phyloP scores from a whole-genome alignment of 2,797 vertebrate genomes.

The Glyptemys insculpta region DNA sequence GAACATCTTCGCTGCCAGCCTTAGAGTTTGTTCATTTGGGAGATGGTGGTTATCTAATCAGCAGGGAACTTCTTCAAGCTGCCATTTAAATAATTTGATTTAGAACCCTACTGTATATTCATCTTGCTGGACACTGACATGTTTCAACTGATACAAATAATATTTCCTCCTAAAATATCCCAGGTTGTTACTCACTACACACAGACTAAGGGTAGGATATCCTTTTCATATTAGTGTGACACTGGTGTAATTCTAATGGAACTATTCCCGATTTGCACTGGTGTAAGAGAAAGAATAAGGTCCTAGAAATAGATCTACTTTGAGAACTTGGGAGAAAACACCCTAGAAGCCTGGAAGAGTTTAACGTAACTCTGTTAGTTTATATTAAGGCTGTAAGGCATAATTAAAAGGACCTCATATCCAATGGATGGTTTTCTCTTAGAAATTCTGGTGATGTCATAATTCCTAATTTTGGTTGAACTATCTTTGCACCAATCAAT shows the following conservation, averaged over 20 bases:
- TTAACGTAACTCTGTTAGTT: not conserved
- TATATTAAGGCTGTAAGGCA: not conserved
- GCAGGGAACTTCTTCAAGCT: not conserved
- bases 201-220: not conserved
- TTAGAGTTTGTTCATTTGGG: not conserved
- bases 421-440: not conserved
- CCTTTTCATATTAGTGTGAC: not conserved
- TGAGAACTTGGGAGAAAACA: not conserved
- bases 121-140: not conserved
- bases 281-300: not conserved
- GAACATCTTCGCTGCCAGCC: not conserved
- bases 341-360: not conserved
- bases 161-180: not conserved
- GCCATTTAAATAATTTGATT: not conserved
- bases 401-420: not conserved
- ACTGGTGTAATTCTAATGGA: not conserved
- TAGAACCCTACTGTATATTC: not conserved
- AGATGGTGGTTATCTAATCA: not conserved
- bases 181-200: not conserved
- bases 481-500: fast-evolving
- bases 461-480: not conserved
- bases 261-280: not conserved
- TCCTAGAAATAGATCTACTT: not conserved
- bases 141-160: not conserved
- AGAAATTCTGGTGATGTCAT: not conserved